Evolutionary conservation across 2,113 vertebrate species (phyloP).

Genomic region (Toxotes jaculatrix): DNA sequence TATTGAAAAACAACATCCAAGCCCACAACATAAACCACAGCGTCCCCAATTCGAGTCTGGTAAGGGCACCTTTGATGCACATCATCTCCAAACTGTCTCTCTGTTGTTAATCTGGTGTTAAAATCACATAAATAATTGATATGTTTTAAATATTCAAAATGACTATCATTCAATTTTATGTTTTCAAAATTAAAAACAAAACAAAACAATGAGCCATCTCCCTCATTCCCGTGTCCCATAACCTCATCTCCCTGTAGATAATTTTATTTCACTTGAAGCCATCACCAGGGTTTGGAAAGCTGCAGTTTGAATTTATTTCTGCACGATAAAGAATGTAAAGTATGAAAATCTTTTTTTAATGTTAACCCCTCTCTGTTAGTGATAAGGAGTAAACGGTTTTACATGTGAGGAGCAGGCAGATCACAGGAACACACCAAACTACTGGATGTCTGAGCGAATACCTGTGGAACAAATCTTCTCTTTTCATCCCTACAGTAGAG

Average conservation of each 20-base stretch:
- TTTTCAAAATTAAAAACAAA: neutral
- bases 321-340: neutral
- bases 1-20: neutral
- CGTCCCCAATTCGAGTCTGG: no score
- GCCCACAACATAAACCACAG: neutral
- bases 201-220: neutral
- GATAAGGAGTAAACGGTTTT: slow-evolving; percentile 6
- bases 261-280: slow-evolving; percentile 4
- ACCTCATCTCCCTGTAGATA: neutral
- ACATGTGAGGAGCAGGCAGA: slow-evolving; percentile 13
- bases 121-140: neutral
- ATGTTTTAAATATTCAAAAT: neutral
- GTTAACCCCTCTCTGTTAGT: neutral
- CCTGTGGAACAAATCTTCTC: slow-evolving; percentile 44
- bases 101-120: neutral
- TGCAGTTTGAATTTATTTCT: slow-evolving; percentile 2
- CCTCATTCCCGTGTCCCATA: neutral
- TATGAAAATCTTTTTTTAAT: neutral
- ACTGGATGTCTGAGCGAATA: slow-evolving; percentile 17
- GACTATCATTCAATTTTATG: neutral
- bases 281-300: neutral
- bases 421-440: slow-evolving; percentile 17
- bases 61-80: neutral
- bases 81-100: neutral
- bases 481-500: slow-evolving; percentile 30